Base-by-base conservation (phyloP, 2,888 invertebrate genomes). In the Rhopalosiphum nymphaeae region DNA sequence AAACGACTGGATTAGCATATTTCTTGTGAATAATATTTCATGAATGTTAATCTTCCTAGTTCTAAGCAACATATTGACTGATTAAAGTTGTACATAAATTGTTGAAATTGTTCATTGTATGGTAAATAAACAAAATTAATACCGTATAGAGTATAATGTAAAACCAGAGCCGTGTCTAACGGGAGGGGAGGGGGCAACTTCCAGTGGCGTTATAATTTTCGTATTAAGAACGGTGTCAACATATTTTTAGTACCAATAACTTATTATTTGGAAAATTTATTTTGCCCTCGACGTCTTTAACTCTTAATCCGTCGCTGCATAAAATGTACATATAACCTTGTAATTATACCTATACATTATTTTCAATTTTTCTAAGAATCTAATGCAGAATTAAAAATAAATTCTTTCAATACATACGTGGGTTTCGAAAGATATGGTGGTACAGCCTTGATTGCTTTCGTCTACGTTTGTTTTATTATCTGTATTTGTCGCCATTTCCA, bases 401-500 rank as follows among this genome's bases (percentile, higher is more conserved):
- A 87, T 42, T 26, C 26, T 89, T 9, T 42, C 4, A 87, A 88
- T 53, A 88, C 67, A 5, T 92, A 92, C 88, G 67, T 67, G 61
- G n/a, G 42, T 7, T 10, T 78, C 92, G 7, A 92, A 88, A 42
- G 88, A 53, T 0, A 92, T 29, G 7, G 85, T 42, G 25, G 61
- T 42, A n/a, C 88, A 92, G 36, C 25, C 29, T 53, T 78, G 92
- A 29, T 92, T 49, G 16, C 53, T 67, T 25, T 53, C 67, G 21
- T 53, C 44, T 78, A 10, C 42, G 10, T 56, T 88, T 29, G 13
- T 42, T 78, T 92, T 78, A 42, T 44, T 42, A 53, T 44, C 29
- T n/a, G 49, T 36, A 29, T 78, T 88, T 0, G 67, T 25, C n/a
- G 67, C 29, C 92, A 88, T 88, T 92, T 92, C 92, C 67, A 88